Evolutionary conservation across 2,888 invertebrate genomes (phyloP), one percentile per base, ranked within the genome.

Genomic region (Taenaris catops): DNA sequence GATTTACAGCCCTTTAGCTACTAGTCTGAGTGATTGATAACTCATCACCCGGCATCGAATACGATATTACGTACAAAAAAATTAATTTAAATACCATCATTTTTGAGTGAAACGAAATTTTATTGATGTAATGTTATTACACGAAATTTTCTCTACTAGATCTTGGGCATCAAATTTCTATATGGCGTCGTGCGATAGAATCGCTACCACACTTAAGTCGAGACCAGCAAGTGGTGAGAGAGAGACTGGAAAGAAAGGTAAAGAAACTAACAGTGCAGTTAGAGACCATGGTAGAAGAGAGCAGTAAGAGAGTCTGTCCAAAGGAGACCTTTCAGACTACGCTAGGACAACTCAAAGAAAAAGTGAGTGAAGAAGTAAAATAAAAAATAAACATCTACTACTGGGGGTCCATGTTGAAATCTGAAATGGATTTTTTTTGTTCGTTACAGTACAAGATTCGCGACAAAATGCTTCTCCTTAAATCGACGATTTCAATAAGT

Each of bases 141-240:
- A n/a, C 2, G 6, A 6, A 14, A 25, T 6, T 25, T 8, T 7
- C 2, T 29, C 20, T 20, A 2, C 3, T 12, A 92, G 96, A 96
- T 52, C 66, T 96, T 8, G 89, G 92, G 9, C 91, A 94, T 32
- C 96, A 96, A 71, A 95, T 96, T 8, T 92, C 92, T 20, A 93
- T 95, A 42, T 96, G 96, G 96, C 91, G 93, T 56, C 89, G 91
- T 34, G 92, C 92, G 0, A 93, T 91, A 0, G 92, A 93, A 3
- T 94, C 94, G 0, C 79, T 96, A 0, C 93, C 94, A 0, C 92
- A 92, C 14, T 92, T 94, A 55, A 94, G 95, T 29, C 92, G 93
- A 57, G 96, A 96, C 56, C 95, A 96, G 49, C 92, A 92, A 42
- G 73, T 93, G 0, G 96, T 97, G 0, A 89, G 93, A 10, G 92